phyloP scores from a whole-genome alignment of 2,888 invertebrate genomes.

The Eudasyphora cyanicolor region DNA sequence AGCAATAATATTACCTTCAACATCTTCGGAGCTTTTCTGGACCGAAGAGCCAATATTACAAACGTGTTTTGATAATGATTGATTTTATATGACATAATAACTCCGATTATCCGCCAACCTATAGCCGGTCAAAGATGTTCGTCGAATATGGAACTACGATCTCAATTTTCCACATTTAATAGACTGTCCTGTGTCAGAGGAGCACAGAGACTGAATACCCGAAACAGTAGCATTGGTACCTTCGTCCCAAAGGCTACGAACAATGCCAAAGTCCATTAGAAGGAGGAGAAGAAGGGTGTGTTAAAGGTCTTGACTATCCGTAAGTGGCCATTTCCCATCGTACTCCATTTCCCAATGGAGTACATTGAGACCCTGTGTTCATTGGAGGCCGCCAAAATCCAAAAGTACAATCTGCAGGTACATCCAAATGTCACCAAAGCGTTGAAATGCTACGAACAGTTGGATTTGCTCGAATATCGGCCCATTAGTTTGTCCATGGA shows the following conservation, averaged over 20 bases:
- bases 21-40: conserved; percentile 93
- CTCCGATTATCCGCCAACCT: conserved; percentile 81
- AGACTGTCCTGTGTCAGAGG: conserved; percentile 90
- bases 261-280: conserved; percentile 84
- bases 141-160: conserved; percentile 93
- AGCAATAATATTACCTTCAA: conserved; percentile 91
- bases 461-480: conserved; percentile 86
- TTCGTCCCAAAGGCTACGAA: conserved; percentile 89
- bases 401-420: conserved; percentile 92
- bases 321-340: conserved; percentile 93
- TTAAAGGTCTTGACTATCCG: conserved; percentile 94
- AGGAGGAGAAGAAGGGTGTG: conserved; percentile 83
- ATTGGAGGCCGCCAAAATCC: conserved; percentile 93
- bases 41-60: conserved; percentile 85
- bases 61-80: conserved; percentile 90
- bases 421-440: conserved; percentile 94
- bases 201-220: conserved; percentile 81
- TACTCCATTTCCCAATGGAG: conserved; percentile 92
- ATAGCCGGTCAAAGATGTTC: conserved; percentile 93
- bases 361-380: conserved; percentile 94
- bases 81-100: conserved; percentile 89
- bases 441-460: conserved; percentile 82
- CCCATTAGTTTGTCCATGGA: conserved; percentile 91
- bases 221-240: conserved; percentile 82
- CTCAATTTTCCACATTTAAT: conserved; percentile 92